Evolutionary conservation across 2,888 invertebrate genomes (phyloP).

Genomic region (Andrena trimmerana): DNA sequence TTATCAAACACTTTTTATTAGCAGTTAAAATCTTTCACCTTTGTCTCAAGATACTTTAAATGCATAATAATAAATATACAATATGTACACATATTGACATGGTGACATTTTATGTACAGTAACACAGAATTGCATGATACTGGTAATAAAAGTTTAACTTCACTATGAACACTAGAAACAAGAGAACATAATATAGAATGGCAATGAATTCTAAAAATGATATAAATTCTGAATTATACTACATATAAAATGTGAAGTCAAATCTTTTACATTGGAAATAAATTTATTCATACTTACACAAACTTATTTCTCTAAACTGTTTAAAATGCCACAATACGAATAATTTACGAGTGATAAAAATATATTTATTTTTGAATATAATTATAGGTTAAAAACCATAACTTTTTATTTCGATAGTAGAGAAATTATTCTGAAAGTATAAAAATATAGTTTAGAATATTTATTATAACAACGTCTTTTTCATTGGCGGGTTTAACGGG

Average conservation of each 20-base stretch:
- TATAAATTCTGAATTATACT: conserved; percentile 5
- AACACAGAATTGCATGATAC: background rate
- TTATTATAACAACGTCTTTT: background rate
- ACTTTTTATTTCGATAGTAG: conserved; percentile 34
- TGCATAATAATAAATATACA: conserved; percentile 21
- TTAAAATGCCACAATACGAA: conserved; percentile 40
- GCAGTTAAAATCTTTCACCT: conserved; percentile 6
- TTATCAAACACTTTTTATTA: conserved; percentile 10
- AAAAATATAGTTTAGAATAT: conserved; percentile 18
- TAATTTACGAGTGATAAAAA: conserved; percentile 55
- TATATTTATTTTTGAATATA: conserved; percentile 49
- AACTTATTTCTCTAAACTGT: conserved; percentile 43
- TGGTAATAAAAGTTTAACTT: conserved; percentile 8
- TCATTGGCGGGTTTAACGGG: background rate
- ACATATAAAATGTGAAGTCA: conserved; percentile 22
- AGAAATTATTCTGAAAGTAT: conserved; percentile 44
- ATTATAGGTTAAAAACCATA: conserved; percentile 49
- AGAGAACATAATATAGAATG: background rate
- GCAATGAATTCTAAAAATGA: background rate
- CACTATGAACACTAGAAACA: conserved; percentile 4
- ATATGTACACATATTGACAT: conserved; percentile 25
- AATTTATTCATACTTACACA: conserved; percentile 54
- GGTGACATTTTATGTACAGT: conserved; percentile 12
- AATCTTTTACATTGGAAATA: conserved; percentile 38
- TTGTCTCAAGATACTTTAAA: conserved; percentile 28